Conservation (phyloP, 2,113 vertebrate genomes). For the Limanda limanda region DNA sequence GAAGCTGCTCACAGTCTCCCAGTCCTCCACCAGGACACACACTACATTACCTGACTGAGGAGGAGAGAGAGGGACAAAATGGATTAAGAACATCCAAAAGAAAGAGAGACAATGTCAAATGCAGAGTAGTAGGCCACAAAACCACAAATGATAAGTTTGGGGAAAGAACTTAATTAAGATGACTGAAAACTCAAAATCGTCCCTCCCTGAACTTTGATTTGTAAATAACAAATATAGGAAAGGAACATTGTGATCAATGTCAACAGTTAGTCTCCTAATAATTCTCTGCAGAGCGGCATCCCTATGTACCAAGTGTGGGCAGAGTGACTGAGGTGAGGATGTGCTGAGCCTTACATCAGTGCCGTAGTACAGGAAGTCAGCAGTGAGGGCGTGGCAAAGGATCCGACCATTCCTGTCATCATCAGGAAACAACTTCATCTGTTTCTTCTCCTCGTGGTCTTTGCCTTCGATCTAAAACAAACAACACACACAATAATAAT, state of each 20-base stretch:
- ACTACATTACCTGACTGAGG: conserved; percentile 88
- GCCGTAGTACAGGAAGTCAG: conserved; percentile 95
- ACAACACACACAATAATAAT: conserved; percentile 29
- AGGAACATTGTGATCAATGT: not conserved
- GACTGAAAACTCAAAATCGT: too few species aligned
- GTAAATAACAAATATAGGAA: too few species aligned
- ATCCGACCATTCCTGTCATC: conserved; percentile 89
- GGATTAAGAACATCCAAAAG: not conserved
- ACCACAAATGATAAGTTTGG: too few species aligned
- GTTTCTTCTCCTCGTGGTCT: conserved; percentile 88
- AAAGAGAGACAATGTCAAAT: not conserved
- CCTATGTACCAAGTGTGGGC: not conserved
- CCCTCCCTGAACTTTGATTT: too few species aligned
- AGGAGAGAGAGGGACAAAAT: not conserved
- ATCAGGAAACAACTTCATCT: conserved; percentile 93
- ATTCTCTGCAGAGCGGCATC: not conserved
- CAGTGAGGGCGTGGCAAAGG: conserved; percentile 91
- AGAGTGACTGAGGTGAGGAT: not conserved
- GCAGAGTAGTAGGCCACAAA: not conserved
- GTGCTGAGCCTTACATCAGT: conserved; percentile 87
- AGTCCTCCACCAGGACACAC: conserved; percentile 95
- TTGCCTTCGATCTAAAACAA: conserved; percentile 90
- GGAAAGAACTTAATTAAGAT: too few species aligned
- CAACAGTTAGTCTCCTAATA: not conserved
- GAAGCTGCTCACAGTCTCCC: conserved; percentile 91